Base-by-base conservation (phyloP, 2,113 vertebrate species). In the Brachypodius melanocephalos region DNA sequence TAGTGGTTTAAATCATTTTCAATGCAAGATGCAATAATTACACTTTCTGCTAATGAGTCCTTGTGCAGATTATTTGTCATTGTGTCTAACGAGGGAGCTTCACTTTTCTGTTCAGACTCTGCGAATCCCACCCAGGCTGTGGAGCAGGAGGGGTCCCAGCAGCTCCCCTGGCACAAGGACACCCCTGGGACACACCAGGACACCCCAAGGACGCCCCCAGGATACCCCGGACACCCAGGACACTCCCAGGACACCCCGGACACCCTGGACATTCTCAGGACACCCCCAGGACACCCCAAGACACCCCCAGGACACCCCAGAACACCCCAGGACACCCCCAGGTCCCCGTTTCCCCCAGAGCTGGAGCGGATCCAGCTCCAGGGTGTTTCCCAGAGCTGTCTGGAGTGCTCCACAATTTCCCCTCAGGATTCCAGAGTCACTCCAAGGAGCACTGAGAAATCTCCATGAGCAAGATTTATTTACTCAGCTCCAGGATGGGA, bases 31-130 rank as follows among this genome's bases (percentile, higher is more conserved):
- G 71, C 82, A 97, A 91, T 90, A 79, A 90, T 89, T 26, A 5
- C 77, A 38, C 48, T 95, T 94, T 76, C 90, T 96, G 72, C 82
- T 95, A 89, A 94, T 29, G 87, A 76, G 90, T 85, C 92, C 85
- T 89, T 48, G 58, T 45, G 88, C 69, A 7, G 34, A 94, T 84
- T 92, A 91, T 85, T 82, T 89, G 88, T 55, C 80, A 87, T 22
- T 58, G 74, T 7, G 4, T 40, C 86, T 95, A 96, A 96, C 17
- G 67, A 82, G 73, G 83, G 81, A 21, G 26, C 58, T 89, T 62
- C 90, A 78, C 77, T 79, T 45, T 83, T 84, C 89, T 89, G 65
- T 34, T 43, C 54, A 52, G 43, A 54, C 1, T 8, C 36, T 75
- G 63, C 62, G 74, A n/a, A 90, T 12, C n/a, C 11, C 13, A 16